Conservation (phyloP, 2,888 invertebrate species). For the Drosophila aldrichi region DNA sequence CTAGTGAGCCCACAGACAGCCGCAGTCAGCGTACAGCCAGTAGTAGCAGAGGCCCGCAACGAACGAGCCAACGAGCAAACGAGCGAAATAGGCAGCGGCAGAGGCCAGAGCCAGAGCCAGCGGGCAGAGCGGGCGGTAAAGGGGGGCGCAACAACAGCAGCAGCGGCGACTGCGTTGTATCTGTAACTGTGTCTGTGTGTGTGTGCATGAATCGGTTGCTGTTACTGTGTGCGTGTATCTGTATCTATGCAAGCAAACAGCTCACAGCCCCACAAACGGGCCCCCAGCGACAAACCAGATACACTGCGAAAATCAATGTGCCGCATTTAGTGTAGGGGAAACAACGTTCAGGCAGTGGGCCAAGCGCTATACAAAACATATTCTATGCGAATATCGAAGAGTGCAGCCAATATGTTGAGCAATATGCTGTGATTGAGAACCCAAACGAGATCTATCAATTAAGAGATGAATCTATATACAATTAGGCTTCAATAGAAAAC, state of each 20-base stretch:
- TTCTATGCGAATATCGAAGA: conserved; percentile 25
- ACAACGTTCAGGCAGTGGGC: conserved; percentile 40
- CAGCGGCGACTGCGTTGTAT: conserved; percentile 56
- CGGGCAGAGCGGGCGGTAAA: neutral
- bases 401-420: conserved; percentile 5
- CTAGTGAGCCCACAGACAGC: conserved; percentile 55
- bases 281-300: conserved; percentile 36
- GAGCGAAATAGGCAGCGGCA: conserved; percentile 39
- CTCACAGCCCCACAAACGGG: conserved; percentile 39
- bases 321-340: conserved; percentile 44
- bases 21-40: conserved; percentile 62
- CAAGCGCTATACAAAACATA: conserved; percentile 35
- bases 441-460: conserved; percentile 8
- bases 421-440: neutral
- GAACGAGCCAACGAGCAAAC: conserved; percentile 48
- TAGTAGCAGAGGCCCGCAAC: conserved; percentile 47
- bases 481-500: neutral
- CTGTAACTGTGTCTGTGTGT: conserved; percentile 22
- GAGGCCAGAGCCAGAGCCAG: conserved; percentile 1
- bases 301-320: conserved; percentile 47
- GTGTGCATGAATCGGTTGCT: conserved; percentile 44
- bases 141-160: conserved; percentile 9
- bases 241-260: conserved; percentile 63
- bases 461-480: neutral
- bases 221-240: conserved; percentile 39